These are phyloP conservation scores for Drosophila melanica DNA, from an alignment of 1,140 invertebrate species.

Conservation along the genomic window DNA sequence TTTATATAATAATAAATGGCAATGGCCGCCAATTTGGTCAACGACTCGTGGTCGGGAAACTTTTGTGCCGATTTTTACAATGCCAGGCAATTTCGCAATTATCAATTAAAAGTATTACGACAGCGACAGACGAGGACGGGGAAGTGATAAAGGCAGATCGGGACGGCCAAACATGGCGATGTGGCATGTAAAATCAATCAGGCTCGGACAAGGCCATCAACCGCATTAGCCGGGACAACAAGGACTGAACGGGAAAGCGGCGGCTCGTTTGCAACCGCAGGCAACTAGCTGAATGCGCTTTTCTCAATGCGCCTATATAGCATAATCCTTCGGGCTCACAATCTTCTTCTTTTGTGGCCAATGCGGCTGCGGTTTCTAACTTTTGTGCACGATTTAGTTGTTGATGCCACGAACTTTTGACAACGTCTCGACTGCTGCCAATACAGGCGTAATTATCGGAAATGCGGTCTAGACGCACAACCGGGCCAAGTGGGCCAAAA, in stretches of 20 bases:
- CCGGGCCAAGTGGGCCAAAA: slow-evolving; percentile 10
- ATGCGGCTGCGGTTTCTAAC: slow-evolving; percentile 57
- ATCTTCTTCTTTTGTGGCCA: slow-evolving; percentile 37
- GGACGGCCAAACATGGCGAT: slow-evolving; percentile 33
- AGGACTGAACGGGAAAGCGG: neutral
- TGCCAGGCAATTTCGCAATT: slow-evolving; percentile 76
- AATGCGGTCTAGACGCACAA: slow-evolving; percentile 72
- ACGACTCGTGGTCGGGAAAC: slow-evolving; percentile 68
- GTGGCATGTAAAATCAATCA: slow-evolving; percentile 78
- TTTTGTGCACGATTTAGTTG: slow-evolving; percentile 75
- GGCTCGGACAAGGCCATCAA: slow-evolving; percentile 58
- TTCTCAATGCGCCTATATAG: slow-evolving; percentile 38
- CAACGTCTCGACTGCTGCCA: slow-evolving; percentile 50
- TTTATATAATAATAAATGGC: slow-evolving; percentile 27
- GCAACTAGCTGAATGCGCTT: slow-evolving; percentile 75
- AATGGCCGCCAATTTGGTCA: slow-evolving; percentile 63
- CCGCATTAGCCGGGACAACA: slow-evolving; percentile 72
- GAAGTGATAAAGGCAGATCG: neutral
- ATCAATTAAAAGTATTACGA: slow-evolving; percentile 79
- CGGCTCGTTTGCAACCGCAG: slow-evolving; percentile 46
- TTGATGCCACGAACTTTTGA: slow-evolving; percentile 59
- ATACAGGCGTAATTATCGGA: slow-evolving; percentile 79
- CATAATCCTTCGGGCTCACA: slow-evolving; percentile 50
- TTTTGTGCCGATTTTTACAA: slow-evolving; percentile 64
- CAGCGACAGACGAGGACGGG: neutral